phyloP scores from a whole-genome alignment of 2,797 vertebrate genomes.

The Arrhamphus sclerolepis region DNA sequence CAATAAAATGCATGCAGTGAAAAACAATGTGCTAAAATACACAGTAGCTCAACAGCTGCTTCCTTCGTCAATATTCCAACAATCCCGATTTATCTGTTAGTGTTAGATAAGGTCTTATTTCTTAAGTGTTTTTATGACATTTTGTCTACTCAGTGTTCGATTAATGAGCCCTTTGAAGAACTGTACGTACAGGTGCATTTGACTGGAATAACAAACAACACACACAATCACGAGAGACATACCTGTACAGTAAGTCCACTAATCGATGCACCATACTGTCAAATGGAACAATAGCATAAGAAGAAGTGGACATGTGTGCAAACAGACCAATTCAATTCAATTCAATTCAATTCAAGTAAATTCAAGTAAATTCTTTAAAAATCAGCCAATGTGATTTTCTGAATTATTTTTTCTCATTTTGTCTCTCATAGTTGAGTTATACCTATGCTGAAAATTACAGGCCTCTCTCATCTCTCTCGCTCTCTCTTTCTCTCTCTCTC shows the following conservation, averaged over 20 bases:
- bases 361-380: too few relatives aligned
- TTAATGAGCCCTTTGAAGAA: not conserved
- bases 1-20: too few relatives aligned
- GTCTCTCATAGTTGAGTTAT: too few relatives aligned
- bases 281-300: not conserved
- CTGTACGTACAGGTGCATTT: not conserved
- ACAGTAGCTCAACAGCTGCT: not conserved
- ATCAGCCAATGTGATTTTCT: too few relatives aligned
- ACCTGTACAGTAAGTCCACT: conserved; percentile 21
- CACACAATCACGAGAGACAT: conserved; percentile 13
- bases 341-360: too few relatives aligned
- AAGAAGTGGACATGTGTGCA: not conserved
- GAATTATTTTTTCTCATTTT: too few relatives aligned
- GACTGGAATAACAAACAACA: not conserved
- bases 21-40: too few relatives aligned
- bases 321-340: too few relatives aligned
- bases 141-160: not conserved
- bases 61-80: not conserved
- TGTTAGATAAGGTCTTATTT: not conserved
- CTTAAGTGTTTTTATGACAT: not conserved
- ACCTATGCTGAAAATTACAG: too few relatives aligned
- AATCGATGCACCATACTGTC: conserved; percentile 15
- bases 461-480: too few relatives aligned
- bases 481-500: too few relatives aligned
- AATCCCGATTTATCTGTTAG: not conserved